A percentile compares a stretch with the other conserved stretches of the same genome.
Conservation (phyloP, 2,888 invertebrate species). For the Drosophila subquinaria region DNA sequence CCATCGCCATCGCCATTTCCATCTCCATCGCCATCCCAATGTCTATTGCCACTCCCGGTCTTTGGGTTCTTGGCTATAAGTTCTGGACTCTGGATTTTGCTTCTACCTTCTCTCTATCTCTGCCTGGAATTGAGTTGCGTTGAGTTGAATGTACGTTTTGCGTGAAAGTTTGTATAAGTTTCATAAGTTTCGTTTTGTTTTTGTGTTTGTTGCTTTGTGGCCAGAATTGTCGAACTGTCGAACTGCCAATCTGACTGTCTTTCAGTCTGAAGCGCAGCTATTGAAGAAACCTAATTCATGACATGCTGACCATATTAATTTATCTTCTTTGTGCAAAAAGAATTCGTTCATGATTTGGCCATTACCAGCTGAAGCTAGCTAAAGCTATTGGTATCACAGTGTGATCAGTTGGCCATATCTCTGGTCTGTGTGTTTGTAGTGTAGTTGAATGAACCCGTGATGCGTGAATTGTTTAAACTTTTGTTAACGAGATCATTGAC, state of each 20-base stretch:
- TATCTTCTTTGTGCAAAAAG: conserved; percentile 79
- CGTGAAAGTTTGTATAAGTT: conserved; percentile 78
- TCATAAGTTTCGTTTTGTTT: conserved; percentile 30
- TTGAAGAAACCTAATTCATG: conserved; percentile 75
- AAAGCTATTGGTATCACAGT: conserved; percentile 59
- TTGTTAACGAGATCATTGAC: conserved; percentile 81
- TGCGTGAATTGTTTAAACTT: conserved; percentile 78
- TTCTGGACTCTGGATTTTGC: conserved; percentile 50
- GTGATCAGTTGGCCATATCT: conserved; percentile 59
- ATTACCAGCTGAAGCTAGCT: conserved; percentile 53
- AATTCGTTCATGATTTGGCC: conserved; percentile 79
- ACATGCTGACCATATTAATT: conserved; percentile 83
- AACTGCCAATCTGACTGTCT: conserved; percentile 1
- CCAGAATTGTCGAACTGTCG: conserved; percentile 9
- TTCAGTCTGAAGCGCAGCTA: conserved; percentile 36
- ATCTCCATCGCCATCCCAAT: conserved; percentile 32
- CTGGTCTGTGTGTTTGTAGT: conserved; percentile 14
- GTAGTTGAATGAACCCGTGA: conserved; percentile 72
- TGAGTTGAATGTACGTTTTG: conserved; percentile 82
- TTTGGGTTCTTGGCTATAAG: conserved; percentile 22
- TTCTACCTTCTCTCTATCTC: conserved; percentile 28
- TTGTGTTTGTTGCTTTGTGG: conserved; percentile 69
- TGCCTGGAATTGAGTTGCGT: conserved; percentile 57
- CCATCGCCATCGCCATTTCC: conserved; percentile 6
- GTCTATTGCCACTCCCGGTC: conserved; percentile 37